phyloP scores from a whole-genome alignment of 2,113 vertebrate genomes.

The Anarrhichthys ocellatus region DNA sequence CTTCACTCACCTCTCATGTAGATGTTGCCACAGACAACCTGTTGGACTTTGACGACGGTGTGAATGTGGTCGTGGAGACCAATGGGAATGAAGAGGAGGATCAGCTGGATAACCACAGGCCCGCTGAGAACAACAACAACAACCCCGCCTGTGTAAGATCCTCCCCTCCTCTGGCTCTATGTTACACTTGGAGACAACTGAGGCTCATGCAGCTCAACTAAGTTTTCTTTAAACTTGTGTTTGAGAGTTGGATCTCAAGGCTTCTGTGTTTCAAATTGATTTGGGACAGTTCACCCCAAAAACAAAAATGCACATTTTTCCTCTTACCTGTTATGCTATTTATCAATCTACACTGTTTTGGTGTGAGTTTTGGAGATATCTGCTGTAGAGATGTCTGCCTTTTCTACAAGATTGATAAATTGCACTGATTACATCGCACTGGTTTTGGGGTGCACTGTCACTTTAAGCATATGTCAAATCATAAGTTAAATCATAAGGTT shows the following conservation, averaged over 20 bases:
- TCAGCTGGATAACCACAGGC: constrained; percentile 69
- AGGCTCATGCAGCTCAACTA: background rate
- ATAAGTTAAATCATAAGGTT: background rate
- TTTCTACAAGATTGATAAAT: too few species aligned
- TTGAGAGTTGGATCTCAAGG: background rate
- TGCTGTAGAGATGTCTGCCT: too few species aligned
- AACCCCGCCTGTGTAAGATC: constrained; percentile 87
- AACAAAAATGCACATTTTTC: background rate
- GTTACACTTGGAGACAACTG: background rate
- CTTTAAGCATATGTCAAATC: background rate
- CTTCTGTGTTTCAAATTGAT: background rate
- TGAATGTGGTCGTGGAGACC: constrained; percentile 70
- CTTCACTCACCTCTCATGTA: constrained; percentile 41
- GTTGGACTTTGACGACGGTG: constrained; percentile 86
- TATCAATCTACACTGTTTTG: too few species aligned
- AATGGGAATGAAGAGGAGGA: constrained; percentile 65
- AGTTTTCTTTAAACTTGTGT: background rate
- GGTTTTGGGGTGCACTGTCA: too few species aligned
- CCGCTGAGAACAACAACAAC: constrained; percentile 74
- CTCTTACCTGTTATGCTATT: too few species aligned
- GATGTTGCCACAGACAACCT: constrained; percentile 87
- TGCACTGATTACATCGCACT: too few species aligned
- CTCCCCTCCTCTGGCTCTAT: background rate
- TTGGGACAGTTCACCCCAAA: background rate
- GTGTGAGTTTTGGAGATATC: too few species aligned